Percentiles rank a stretch among this genome's conserved stretches.
Conservation (phyloP, 1,140 invertebrate genomes). For the Macrobrachium nipponense region DNA sequence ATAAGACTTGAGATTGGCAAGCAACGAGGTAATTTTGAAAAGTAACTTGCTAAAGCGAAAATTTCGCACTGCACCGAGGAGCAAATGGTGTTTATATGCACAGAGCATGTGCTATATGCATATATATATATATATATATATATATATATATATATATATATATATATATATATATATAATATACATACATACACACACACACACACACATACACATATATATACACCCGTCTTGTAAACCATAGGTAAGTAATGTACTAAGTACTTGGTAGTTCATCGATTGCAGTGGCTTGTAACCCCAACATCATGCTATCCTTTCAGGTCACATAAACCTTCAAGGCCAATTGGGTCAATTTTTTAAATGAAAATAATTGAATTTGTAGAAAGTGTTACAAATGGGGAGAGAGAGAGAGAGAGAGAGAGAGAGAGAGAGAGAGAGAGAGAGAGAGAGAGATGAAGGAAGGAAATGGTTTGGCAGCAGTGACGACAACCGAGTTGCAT, state of each 20-base stretch:
- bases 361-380: background rate
- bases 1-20: too few relatives aligned
- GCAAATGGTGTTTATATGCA: background rate
- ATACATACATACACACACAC: background rate
- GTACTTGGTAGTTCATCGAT: background rate
- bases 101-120: background rate
- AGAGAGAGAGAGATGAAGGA: constrained; percentile 19
- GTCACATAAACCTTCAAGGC: too few relatives aligned
- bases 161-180: constrained; percentile 41
- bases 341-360: too few relatives aligned
- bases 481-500: too few relatives aligned
- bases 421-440: constrained; percentile 28
- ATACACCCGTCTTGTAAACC: background rate
- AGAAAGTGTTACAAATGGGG: background rate
- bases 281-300: too few relatives aligned
- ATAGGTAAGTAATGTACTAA: background rate
- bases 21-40: too few relatives aligned
- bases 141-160: constrained; percentile 45
- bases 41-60: background rate
- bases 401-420: constrained; percentile 28
- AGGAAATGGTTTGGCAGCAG: background rate
- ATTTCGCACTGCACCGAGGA: background rate
- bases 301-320: too few relatives aligned
- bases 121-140: constrained; percentile 36
- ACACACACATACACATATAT: background rate